Evolutionary conservation across 1,140 invertebrate species (phyloP).

Genomic region (Drosophila murphyi): DNA sequence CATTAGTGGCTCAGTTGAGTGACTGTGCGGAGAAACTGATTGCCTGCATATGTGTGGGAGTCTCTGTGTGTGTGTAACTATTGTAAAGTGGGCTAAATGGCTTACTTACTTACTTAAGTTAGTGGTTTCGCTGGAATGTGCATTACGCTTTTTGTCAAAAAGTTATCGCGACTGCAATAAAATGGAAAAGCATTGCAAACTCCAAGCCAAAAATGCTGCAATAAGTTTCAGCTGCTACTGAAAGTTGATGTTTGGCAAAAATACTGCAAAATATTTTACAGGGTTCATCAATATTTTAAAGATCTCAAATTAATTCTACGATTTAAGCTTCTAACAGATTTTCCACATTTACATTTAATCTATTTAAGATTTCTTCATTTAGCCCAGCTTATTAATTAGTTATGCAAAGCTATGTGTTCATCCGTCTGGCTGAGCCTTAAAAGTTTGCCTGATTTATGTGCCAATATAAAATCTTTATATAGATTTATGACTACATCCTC

Average conservation of each 20-base stretch:
- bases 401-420: neutral
- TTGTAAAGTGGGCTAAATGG: slow-evolving; percentile 25
- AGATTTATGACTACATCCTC: neutral
- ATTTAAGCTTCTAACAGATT: neutral
- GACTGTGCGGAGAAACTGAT: too few relatives aligned
- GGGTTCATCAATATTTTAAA: too few relatives aligned
- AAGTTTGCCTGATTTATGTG: slow-evolving; percentile 4
- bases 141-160: slow-evolving; percentile 27
- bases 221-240: slow-evolving; percentile 2
- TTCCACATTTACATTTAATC: neutral
- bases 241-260: neutral
- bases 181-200: slow-evolving; percentile 1
- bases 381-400: neutral
- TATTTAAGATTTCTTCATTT: neutral
- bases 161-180: slow-evolving; percentile 23
- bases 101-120: slow-evolving; percentile 14
- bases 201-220: neutral
- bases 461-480: slow-evolving; percentile 1
- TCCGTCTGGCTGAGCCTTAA: neutral
- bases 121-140: slow-evolving; percentile 11
- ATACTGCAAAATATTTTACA: neutral
- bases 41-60: neutral
- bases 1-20: slow-evolving; percentile 16
- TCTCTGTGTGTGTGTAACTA: neutral
- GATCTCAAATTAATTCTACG: neutral